Evolutionary conservation across 2,113 vertebrate genomes (phyloP).

Genomic region (Hypomesus transpacificus): DNA sequence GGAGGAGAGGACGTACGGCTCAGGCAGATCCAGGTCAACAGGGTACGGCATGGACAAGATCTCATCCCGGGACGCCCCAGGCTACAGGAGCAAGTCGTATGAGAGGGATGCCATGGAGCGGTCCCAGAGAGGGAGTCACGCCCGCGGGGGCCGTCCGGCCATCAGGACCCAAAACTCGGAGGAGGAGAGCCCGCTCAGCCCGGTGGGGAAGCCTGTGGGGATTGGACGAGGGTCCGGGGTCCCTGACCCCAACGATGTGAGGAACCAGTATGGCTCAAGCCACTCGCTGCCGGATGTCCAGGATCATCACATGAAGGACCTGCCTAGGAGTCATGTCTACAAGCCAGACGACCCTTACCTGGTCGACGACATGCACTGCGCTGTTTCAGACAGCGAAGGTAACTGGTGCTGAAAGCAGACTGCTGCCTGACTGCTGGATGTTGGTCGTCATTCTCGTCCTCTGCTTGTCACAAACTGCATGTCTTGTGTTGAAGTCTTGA

Average conservation of each 20-base stretch:
- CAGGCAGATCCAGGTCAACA: slow-evolving; percentile 83
- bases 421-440: slow-evolving; percentile 42
- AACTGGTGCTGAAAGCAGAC: slow-evolving; percentile 84
- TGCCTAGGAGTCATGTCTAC: slow-evolving; percentile 90
- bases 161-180: slow-evolving; percentile 90
- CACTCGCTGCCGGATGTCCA: slow-evolving; percentile 98
- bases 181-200: slow-evolving; percentile 93
- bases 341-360: slow-evolving; percentile 96
- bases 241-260: slow-evolving; percentile 80
- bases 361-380: slow-evolving; percentile 96
- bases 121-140: slow-evolving; percentile 80
- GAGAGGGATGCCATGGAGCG: slow-evolving; percentile 86
- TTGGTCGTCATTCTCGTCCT: slow-evolving; percentile 24
- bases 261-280: slow-evolving; percentile 95
- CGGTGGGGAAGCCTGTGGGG: slow-evolving; percentile 83
- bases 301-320: slow-evolving; percentile 92
- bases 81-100: slow-evolving; percentile 88
- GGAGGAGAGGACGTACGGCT: slow-evolving; percentile 83
- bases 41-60: slow-evolving; percentile 89
- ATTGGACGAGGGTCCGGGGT: slow-evolving; percentile 75
- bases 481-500: slow-evolving; percentile 46
- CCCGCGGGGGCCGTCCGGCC: slow-evolving; percentile 79
- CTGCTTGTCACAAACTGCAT: slow-evolving; percentile 61
- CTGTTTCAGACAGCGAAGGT: slow-evolving; percentile 99
- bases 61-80: slow-evolving; percentile 77